Conservation (phyloP, 2,113 vertebrate species). For the Myocastor coypus region DNA sequence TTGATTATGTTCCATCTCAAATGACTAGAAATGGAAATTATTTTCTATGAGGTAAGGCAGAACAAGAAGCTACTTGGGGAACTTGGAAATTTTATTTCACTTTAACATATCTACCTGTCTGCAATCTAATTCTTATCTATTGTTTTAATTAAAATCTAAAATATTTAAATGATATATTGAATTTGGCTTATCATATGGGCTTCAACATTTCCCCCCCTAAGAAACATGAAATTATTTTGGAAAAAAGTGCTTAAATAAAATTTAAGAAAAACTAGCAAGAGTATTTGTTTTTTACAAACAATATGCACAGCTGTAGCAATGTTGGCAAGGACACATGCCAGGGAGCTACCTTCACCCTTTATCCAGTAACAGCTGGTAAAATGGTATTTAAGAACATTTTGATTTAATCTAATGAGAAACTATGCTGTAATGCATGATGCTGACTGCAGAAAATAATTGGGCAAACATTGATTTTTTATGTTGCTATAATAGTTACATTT, state of each 20-base stretch:
- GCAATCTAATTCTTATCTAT: conserved; percentile 12
- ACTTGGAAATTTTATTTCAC: neutral
- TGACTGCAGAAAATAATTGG: conserved; percentile 88
- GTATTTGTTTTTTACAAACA: conserved; percentile 82
- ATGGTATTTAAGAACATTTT: conserved; percentile 89
- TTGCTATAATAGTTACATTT: conserved; percentile 88
- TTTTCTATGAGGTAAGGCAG: neutral
- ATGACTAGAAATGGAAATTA: neutral
- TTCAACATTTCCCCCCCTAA: conserved; percentile 47
- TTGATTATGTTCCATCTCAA: neutral
- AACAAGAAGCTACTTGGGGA: neutral
- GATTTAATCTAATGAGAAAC: conserved; percentile 90
- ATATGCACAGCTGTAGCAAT: conserved; percentile 82
- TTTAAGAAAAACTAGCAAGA: conserved; percentile 73
- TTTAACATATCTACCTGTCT: conserved; percentile 12
- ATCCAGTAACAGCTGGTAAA: conserved; percentile 89
- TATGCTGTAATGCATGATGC: conserved; percentile 83
- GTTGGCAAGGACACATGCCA: conserved; percentile 83
- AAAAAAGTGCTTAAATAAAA: conserved; percentile 78
- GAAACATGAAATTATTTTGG: conserved; percentile 64
- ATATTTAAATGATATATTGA: conserved; percentile 35
- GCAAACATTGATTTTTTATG: conserved; percentile 90
- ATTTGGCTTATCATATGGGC: conserved; percentile 51
- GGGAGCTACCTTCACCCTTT: conserved; percentile 83
- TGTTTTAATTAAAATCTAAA: conserved; percentile 58